Base-by-base conservation (phyloP, 1,140 invertebrate species). In the Leptopilina clavipes region DNA sequence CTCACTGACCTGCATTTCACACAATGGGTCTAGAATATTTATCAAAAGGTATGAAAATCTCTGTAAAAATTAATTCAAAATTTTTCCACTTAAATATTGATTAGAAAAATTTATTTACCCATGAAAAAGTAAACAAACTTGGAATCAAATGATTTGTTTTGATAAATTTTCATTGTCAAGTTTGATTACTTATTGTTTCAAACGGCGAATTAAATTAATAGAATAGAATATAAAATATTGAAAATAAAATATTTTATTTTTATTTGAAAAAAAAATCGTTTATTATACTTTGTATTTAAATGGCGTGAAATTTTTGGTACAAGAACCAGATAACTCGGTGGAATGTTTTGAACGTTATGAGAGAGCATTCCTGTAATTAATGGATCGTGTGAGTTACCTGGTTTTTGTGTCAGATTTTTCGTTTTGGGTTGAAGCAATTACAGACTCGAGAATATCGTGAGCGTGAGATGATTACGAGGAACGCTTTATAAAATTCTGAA, bases 321-420 rank as follows among this genome's bases (percentile, higher is more conserved):
- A 82, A 83, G 83, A 83, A 82, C 79, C 81, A 83, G 82, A 81
- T 83, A 82, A 81, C 48, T 37, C 56, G n/a, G 56, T 19, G 44
- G 44, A 73, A 65, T 65, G 59, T 65, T 22, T 65, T 25, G 22
- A 65, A 31, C 12, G 25, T 65, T 65, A 65, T 65, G 48, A 65
- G 56, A 59, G 56, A 59, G 22, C 25, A n/a, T 65, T 65, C 59
- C 59, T 37, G 11, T 65, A 22, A 65, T 65, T n/a, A 65, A 65
- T 65, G 54, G 17, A 76, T n/a, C 40, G 45, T 48, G 70, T 52
- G 73, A 19, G 76, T 83, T 83, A 83, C 76, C 81, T 82, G 82
- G 81, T 81, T 83, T 83, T 83, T 83, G 79, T 18, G 71, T 72
- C 79, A 72, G 43, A 73, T 52, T 40, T 52, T 76, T 82, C 76